A percentile compares a stretch with the other conserved stretches of the same genome.
These are phyloP conservation scores for Heliconius melpomene DNA, from an alignment of 1,140 invertebrate species.

Conservation along the genomic window DNA sequence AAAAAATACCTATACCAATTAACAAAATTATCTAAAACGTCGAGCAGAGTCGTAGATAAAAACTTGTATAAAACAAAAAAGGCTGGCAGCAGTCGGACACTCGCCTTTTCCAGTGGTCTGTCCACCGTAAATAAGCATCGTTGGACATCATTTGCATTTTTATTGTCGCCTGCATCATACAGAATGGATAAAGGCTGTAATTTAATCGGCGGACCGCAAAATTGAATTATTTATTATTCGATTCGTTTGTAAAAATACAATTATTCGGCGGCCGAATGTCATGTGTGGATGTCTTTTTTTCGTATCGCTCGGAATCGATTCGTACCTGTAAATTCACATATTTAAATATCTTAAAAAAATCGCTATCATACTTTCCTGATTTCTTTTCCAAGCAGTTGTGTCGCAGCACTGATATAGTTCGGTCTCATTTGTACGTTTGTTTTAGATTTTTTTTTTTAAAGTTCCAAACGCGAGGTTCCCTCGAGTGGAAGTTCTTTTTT, in stretches of 20 bases:
- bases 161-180: slow-evolving; percentile 74
- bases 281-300: slow-evolving; percentile 61
- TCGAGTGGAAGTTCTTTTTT: slow-evolving; percentile 41
- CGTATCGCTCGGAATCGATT: slow-evolving; percentile 58
- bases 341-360: slow-evolving; percentile 55
- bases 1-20: background rate
- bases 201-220: slow-evolving; percentile 70
- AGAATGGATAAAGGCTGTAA: slow-evolving; percentile 70
- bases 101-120: slow-evolving; percentile 57
- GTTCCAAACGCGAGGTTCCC: slow-evolving; percentile 32
- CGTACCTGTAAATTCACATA: slow-evolving; percentile 64
- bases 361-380: slow-evolving; percentile 62
- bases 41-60: slow-evolving; percentile 9
- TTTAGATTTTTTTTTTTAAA: slow-evolving; percentile 46
- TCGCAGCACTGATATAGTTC: slow-evolving; percentile 57
- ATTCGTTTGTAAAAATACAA: slow-evolving; percentile 69
- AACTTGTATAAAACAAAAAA: slow-evolving; percentile 30
- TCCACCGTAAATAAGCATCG: slow-evolving; percentile 70
- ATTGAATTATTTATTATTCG: slow-evolving; percentile 79
- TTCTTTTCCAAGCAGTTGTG: slow-evolving; percentile 63
- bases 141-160: slow-evolving; percentile 75
- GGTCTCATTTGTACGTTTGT: slow-evolving; percentile 55
- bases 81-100: slow-evolving; percentile 41
- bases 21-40: slow-evolving; percentile 4
- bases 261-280: slow-evolving; percentile 66